Percentiles rank a stretch among this genome's conserved stretches.
These are phyloP conservation scores for Asteroscopus sphinx DNA, from an alignment of 2,888 invertebrate genomes.

Conservation along the genomic window DNA sequence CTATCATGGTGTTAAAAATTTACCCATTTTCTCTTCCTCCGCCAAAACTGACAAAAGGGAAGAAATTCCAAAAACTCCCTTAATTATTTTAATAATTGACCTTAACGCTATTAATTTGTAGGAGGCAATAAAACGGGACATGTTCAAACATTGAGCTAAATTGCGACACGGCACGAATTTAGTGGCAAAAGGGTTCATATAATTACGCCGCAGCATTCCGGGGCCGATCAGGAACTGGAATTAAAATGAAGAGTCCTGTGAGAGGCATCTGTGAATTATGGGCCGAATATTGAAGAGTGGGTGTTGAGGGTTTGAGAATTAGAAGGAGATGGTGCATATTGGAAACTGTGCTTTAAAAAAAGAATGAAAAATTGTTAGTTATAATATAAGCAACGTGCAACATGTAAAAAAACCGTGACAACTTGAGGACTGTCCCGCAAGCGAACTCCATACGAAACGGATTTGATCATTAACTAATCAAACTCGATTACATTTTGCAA, in stretches of 20 bases:
- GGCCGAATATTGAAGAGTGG: slow-evolving; percentile 48
- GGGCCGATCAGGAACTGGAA: slow-evolving; percentile 69
- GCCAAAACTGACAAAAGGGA: slow-evolving; percentile 4
- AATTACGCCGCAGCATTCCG: slow-evolving; percentile 75
- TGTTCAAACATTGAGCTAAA: slow-evolving; percentile 68
- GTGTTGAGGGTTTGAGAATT: slow-evolving; percentile 16
- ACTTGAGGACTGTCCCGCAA: too few relatives aligned
- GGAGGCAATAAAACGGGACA: slow-evolving; percentile 64
- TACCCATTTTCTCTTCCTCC: too few relatives aligned
- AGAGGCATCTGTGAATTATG: slow-evolving; percentile 59
- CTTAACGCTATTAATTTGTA: slow-evolving; percentile 64
- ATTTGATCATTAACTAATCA: too few relatives aligned
- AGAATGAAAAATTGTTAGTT: too few relatives aligned
- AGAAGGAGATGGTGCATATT: slow-evolving; percentile 5
- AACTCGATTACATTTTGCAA: too few relatives aligned
- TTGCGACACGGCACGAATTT: slow-evolving; percentile 72
- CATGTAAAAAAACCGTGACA: too few relatives aligned
- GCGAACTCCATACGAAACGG: too few relatives aligned
- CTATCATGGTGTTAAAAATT: too few relatives aligned
- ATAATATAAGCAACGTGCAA: too few relatives aligned
- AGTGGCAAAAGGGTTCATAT: slow-evolving; percentile 74
- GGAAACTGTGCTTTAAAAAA: background rate
- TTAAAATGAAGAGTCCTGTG: slow-evolving; percentile 64
- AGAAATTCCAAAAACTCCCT: slow-evolving; percentile 59
- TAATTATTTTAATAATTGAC: slow-evolving; percentile 62